These are phyloP conservation scores for Parnassius smintheus DNA, from an alignment of 2,888 invertebrate genomes.

Conservation along the genomic window DNA sequence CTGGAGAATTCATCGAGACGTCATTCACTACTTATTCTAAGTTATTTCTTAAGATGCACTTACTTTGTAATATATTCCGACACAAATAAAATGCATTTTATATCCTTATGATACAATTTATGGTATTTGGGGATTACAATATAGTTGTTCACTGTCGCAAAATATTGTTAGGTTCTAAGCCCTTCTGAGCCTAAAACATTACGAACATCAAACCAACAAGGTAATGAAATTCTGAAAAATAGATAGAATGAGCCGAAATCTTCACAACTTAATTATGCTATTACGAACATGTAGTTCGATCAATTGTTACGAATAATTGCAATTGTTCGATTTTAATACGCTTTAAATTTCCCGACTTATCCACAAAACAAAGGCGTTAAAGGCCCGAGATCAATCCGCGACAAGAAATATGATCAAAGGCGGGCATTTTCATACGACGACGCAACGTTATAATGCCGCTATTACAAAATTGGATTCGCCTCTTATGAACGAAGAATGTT, in stretches of 20 bases:
- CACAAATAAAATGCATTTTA: neutral
- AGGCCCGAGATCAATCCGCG: constrained; percentile 14
- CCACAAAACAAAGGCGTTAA: constrained; percentile 21
- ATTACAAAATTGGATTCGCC: constrained; percentile 59
- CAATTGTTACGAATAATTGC: too few relatives aligned
- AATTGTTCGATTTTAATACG: too few relatives aligned
- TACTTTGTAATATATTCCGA: constrained; percentile 6
- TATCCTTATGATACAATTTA: neutral
- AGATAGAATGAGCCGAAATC: too few relatives aligned
- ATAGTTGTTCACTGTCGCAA: too few relatives aligned
- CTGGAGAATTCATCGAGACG: constrained; percentile 22
- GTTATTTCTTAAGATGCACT: neutral
- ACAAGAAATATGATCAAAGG: constrained; percentile 42
- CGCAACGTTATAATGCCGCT: constrained; percentile 44
- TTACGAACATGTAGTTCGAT: too few relatives aligned
- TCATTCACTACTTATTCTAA: constrained; percentile 15
- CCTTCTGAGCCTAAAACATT: too few relatives aligned
- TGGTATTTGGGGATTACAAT: neutral
- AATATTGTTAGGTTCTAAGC: too few relatives aligned
- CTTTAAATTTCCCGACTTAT: constrained; percentile 6
- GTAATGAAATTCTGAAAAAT: too few relatives aligned
- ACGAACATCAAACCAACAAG: too few relatives aligned
- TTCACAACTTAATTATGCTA: too few relatives aligned
- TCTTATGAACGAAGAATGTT: constrained; percentile 32
- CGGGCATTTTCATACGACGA: constrained; percentile 42